Conservation (phyloP, 2,797 vertebrate genomes). For the Coregonus sp. region DNA sequence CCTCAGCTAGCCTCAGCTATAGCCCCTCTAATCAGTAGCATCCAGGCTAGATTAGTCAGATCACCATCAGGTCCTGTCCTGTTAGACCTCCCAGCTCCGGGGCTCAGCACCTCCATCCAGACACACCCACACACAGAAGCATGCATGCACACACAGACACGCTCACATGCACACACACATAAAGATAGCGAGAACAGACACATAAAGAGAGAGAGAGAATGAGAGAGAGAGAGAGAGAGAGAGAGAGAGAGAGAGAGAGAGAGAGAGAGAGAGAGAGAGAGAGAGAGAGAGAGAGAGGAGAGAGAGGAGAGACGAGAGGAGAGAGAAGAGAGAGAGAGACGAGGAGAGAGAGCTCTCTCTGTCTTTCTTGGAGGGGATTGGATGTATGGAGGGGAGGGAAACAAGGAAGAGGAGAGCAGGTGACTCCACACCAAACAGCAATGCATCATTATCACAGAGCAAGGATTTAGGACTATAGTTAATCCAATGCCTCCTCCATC, state of each 20-base stretch:
- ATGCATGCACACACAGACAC: neutral
- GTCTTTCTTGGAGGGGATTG: too few species aligned
- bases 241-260: too few species aligned
- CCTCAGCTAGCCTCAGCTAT: conserved; percentile 23
- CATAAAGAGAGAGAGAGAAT: neutral
- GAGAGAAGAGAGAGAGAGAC: too few species aligned
- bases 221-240: too few species aligned
- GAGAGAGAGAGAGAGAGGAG: too few species aligned
- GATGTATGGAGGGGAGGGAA: too few species aligned
- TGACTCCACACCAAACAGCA: conserved; percentile 14
- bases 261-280: too few species aligned
- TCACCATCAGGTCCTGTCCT: conserved; percentile 12
- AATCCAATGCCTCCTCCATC: neutral
- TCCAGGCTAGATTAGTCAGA: conserved; percentile 36
- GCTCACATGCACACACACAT: neutral
- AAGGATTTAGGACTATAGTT: neutral
- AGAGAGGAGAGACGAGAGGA: too few species aligned
- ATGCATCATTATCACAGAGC: neutral
- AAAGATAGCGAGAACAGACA: neutral
- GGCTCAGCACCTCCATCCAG: neutral
- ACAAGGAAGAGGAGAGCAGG: too few species aligned
- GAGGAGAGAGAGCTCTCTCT: too few species aligned
- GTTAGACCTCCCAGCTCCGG: neutral
- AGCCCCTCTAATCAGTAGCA: conserved; percentile 23
- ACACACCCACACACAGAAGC: neutral